These are phyloP conservation scores for Belgica antarctica DNA, from an alignment of 2,888 invertebrate species.

Conservation along the genomic window DNA sequence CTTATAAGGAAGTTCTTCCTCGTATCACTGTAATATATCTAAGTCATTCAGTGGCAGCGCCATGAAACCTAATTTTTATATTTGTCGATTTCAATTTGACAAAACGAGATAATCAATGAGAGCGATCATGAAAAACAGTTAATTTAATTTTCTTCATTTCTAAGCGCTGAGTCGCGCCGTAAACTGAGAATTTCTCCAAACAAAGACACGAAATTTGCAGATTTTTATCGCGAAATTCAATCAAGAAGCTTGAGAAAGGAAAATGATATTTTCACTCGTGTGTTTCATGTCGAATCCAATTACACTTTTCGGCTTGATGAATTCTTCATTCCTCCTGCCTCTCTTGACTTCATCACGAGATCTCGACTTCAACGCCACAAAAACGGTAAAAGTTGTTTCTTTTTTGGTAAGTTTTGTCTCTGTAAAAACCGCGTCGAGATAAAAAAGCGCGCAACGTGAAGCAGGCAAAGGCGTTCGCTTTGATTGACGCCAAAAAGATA, in stretches of 20 bases:
- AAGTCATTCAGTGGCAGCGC: background rate
- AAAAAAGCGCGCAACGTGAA: background rate
- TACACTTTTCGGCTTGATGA: background rate
- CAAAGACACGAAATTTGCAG: constrained; percentile 10
- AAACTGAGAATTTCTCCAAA: background rate
- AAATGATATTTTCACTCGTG: constrained; percentile 15
- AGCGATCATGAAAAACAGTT: constrained; percentile 17
- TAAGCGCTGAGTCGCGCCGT: background rate
- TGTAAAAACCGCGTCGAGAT: constrained; percentile 3
- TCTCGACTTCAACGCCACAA: background rate
- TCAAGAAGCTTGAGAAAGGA: background rate
- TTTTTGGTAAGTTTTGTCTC: constrained; percentile 4
- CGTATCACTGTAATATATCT: too few relatives aligned
- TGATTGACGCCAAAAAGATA: constrained; percentile 25
- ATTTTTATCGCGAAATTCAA: background rate
- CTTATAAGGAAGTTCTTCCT: too few relatives aligned
- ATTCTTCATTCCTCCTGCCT: background rate
- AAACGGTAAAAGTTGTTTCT: constrained; percentile 23
- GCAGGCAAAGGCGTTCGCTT: constrained; percentile 11
- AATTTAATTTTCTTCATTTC: background rate
- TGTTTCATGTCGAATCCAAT: constrained; percentile 23
- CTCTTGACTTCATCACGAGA: constrained; percentile 6
- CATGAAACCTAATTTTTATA: background rate
- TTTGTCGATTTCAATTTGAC: constrained; percentile 7
- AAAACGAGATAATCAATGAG: constrained; percentile 16